phyloP scores from a whole-genome alignment of 2,797 vertebrate species.

The Esox lucius region DNA sequence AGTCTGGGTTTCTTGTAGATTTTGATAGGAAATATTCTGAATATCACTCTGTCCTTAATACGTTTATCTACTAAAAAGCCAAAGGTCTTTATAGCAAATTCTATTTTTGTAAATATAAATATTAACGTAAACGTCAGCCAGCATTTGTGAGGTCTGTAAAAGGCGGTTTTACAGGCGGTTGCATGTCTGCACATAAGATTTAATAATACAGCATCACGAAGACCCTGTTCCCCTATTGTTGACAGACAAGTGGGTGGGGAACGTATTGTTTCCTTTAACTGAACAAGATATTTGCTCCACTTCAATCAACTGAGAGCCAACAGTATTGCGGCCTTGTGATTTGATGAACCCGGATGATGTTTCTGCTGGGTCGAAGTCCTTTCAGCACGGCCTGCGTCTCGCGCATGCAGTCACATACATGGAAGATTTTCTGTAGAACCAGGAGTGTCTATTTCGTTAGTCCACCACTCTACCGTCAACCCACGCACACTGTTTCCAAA shows the following conservation, averaged over 20 bases:
- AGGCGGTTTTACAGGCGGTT: neutral
- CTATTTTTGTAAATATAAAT: constrained; percentile 70
- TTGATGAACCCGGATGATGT: too few species aligned
- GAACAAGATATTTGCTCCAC: too few species aligned
- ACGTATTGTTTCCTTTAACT: neutral
- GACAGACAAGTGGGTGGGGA: neutral
- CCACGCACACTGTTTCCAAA: constrained; percentile 6
- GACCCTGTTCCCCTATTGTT: too few species aligned
- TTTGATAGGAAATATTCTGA: constrained; percentile 1
- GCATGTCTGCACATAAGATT: neutral
- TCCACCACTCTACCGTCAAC: neutral
- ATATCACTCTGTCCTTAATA: neutral
- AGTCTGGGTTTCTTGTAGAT: neutral
- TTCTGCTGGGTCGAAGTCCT: too few species aligned
- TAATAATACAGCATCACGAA: neutral
- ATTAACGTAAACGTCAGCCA: constrained; percentile 36
- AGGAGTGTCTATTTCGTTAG: neutral
- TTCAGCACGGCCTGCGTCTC: too few species aligned
- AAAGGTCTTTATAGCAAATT: constrained; percentile 37
- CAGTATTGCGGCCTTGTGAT: too few species aligned
- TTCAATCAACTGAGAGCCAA: too few species aligned
- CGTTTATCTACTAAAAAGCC: constrained; percentile 45
- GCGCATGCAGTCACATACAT: too few species aligned
- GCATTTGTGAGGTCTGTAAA: constrained; percentile 35
- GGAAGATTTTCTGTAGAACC: too few species aligned